phyloP scores from a whole-genome alignment of 1,140 invertebrate genomes.

The Cotesia chilonis region DNA sequence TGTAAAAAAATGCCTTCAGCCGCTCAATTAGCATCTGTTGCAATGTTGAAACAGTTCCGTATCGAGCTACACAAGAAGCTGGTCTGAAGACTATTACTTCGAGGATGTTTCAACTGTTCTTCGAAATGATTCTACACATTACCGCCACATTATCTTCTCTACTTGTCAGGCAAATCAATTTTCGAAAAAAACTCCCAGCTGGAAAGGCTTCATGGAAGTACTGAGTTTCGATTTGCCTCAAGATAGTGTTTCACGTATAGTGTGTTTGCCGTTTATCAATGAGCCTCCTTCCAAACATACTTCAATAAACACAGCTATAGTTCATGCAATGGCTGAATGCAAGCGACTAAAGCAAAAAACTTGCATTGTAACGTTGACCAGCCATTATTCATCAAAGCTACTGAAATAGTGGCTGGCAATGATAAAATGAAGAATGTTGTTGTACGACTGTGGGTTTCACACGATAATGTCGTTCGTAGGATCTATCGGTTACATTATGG shows the following conservation, averaged over 20 bases:
- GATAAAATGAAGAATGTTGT: constrained; percentile 29
- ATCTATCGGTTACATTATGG: constrained; percentile 58
- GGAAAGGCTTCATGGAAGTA: too few species aligned
- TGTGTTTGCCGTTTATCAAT: constrained; percentile 39
- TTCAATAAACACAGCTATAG: too few species aligned
- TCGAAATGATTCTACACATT: too few species aligned
- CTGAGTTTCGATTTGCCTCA: too few species aligned
- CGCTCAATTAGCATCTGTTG: too few species aligned
- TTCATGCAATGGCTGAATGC: constrained; percentile 29
- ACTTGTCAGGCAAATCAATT: too few species aligned
- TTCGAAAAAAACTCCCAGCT: too few species aligned
- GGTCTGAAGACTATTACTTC: too few species aligned
- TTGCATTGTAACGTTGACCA: constrained; percentile 53
- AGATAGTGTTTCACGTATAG: constrained; percentile 23
- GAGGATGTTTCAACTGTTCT: too few species aligned
- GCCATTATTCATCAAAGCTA: constrained; percentile 40
- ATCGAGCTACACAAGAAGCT: too few species aligned
- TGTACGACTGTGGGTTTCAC: constrained; percentile 47
- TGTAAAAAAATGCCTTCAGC: too few species aligned
- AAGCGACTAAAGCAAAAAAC: constrained; percentile 42
- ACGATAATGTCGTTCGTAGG: constrained; percentile 56
- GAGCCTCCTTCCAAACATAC: constrained; percentile 26
- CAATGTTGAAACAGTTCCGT: too few species aligned
- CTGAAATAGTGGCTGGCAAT: constrained; percentile 31
- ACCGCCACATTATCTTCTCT: not conserved